These are phyloP conservation scores for Apostichopus leukothele DNA, from an alignment of 53 echinoderm and acorn worm species.

Conservation along the genomic window DNA sequence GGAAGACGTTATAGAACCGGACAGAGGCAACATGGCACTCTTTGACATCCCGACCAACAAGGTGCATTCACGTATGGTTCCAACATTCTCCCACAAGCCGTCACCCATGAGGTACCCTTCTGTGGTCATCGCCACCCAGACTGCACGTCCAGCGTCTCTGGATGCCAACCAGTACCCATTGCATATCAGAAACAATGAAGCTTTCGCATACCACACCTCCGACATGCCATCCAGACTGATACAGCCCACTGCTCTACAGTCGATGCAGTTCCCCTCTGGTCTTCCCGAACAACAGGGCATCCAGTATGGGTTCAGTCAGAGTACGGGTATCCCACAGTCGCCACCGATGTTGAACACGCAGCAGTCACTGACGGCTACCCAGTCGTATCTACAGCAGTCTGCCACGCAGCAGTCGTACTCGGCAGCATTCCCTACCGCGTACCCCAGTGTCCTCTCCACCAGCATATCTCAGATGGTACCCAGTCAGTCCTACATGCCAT, in stretches of 20 bases:
- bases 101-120: slow-evolving; percentile 49
- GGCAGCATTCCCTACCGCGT: slow-evolving; percentile 31
- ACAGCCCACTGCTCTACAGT: slow-evolving; percentile 53
- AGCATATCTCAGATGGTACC: slow-evolving; percentile 52
- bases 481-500: slow-evolving; percentile 62
- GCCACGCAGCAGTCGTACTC: slow-evolving; percentile 48
- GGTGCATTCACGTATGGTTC: neutral
- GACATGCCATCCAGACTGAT: slow-evolving; percentile 56
- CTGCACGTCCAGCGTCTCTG: neutral
- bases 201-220: slow-evolving; percentile 37
- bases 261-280: slow-evolving; percentile 44
- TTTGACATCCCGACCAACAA: slow-evolving; percentile 2
- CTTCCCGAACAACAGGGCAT: slow-evolving; percentile 53
- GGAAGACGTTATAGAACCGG: slow-evolving; percentile 15
- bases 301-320: slow-evolving; percentile 63
- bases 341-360: slow-evolving; percentile 61
- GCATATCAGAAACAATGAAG: slow-evolving; percentile 34
- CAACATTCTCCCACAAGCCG: neutral
- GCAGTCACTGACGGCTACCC: slow-evolving; percentile 61
- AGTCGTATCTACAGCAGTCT: slow-evolving; percentile 24
- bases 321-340: slow-evolving; percentile 47
- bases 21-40: neutral
- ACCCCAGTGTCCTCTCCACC: slow-evolving; percentile 39
- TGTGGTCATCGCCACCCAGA: slow-evolving; percentile 47
- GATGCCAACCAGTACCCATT: slow-evolving; percentile 46